phyloP scores from a whole-genome alignment of 2,888 invertebrate species.

The Caenorhabditis afra region DNA sequence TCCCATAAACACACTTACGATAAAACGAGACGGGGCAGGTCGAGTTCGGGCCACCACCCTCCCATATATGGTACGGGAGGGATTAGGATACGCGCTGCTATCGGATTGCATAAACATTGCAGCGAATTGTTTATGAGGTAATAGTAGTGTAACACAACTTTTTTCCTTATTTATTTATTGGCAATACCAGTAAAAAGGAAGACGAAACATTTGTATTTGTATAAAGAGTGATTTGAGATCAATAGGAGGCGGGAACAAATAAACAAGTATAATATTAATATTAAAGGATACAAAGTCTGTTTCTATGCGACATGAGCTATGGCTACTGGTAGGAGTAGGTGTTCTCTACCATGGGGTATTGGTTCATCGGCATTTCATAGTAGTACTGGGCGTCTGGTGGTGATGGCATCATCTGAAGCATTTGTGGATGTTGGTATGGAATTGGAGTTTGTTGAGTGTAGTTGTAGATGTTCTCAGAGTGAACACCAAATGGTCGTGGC shows the following conservation, averaged over 20 bases:
- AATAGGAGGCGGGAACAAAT: too few relatives aligned
- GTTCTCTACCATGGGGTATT: neutral
- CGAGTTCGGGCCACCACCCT: too few relatives aligned
- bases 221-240: too few relatives aligned
- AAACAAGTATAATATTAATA: too few relatives aligned
- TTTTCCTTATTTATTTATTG: neutral
- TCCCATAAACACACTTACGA: too few relatives aligned
- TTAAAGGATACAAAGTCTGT: too few relatives aligned
- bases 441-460: neutral
- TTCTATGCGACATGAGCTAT: too few relatives aligned
- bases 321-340: neutral
- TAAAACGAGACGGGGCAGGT: too few relatives aligned
- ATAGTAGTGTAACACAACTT: neutral
- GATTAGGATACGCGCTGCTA: neutral
- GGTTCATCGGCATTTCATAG: neutral
- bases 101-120: neutral
- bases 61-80: too few relatives aligned
- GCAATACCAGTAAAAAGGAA: neutral
- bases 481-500: neutral
- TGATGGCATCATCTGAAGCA: neutral
- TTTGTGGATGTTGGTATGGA: neutral
- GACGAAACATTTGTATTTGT: too few relatives aligned
- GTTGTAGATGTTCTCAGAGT: neutral
- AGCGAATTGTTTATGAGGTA: neutral
- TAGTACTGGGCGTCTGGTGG: neutral